Evolutionary conservation across 2,888 invertebrate genomes (phyloP).

Genomic region (Cosmia pyralina): DNA sequence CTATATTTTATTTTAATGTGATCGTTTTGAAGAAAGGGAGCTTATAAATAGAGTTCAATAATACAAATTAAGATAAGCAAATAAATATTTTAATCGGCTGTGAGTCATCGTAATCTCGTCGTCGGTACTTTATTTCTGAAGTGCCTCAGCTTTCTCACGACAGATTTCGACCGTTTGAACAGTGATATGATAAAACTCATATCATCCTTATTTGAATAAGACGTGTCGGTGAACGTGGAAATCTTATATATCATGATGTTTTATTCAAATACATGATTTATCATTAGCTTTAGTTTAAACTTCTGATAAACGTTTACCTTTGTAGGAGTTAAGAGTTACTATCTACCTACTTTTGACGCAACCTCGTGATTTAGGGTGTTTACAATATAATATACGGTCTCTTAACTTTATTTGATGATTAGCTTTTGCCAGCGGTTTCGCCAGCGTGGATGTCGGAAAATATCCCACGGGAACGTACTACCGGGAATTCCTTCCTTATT

Average conservation of each 20-base stretch:
- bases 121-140: constrained; percentile 11
- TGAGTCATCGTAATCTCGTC: constrained; percentile 14
- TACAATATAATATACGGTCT: neutral
- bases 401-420: neutral
- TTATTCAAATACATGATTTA: constrained; percentile 50
- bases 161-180: constrained; percentile 40
- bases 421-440: too few relatives aligned
- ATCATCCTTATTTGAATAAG: constrained; percentile 37
- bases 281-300: constrained; percentile 30
- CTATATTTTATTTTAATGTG: constrained; percentile 34
- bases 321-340: constrained; percentile 12
- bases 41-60: constrained; percentile 39
- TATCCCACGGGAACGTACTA: too few relatives aligned
- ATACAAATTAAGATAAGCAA: constrained; percentile 25
- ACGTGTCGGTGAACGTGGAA: constrained; percentile 31
- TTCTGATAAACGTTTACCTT: constrained; percentile 27
- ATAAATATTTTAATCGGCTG: constrained; percentile 36
- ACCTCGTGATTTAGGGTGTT: constrained; percentile 15
- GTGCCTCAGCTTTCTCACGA: constrained; percentile 28
- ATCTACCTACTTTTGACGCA: neutral
- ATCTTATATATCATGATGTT: constrained; percentile 26
- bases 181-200: constrained; percentile 40
- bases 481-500: too few relatives aligned
- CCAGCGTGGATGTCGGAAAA: too few relatives aligned
- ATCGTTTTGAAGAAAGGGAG: constrained; percentile 19